A percentile compares a stretch with the other conserved stretches of the same genome.
These are phyloP conservation scores for Heterotis niloticus DNA, from an alignment of 2,113 vertebrate genomes.

Conservation along the genomic window DNA sequence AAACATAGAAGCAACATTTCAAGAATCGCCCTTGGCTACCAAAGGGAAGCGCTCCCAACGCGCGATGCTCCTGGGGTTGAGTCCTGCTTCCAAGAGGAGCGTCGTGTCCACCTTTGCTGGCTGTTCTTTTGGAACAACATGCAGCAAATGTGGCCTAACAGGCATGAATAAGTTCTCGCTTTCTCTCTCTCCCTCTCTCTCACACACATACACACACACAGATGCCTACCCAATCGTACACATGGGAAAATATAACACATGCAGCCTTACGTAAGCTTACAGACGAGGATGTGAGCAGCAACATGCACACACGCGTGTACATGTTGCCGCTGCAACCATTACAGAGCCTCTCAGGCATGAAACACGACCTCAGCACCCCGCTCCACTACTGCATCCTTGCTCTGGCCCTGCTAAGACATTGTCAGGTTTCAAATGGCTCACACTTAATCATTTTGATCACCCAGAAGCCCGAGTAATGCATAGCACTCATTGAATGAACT, in stretches of 20 bases:
- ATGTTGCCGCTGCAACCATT: background rate
- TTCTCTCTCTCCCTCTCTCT: too few species aligned
- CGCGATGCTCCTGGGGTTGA: too few species aligned
- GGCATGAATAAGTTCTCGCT: background rate
- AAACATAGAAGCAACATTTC: too few species aligned
- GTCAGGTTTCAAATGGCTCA: background rate
- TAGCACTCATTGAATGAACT: background rate
- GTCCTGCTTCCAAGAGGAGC: too few species aligned
- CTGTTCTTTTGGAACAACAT: too few species aligned
- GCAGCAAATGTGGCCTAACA: too few species aligned
- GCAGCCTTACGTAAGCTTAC: background rate
- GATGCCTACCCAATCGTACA: background rate
- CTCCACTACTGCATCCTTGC: background rate
- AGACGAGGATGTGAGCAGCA: background rate
- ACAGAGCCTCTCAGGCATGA: background rate
- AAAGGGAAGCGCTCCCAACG: too few species aligned
- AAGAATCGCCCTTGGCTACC: too few species aligned
- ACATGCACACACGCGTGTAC: background rate
- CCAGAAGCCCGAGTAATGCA: background rate
- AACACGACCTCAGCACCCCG: background rate
- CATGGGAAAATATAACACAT: background rate
- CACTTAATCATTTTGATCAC: background rate
- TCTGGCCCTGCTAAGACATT: background rate
- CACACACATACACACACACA: constrained; percentile 11
- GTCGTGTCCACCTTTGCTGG: too few species aligned